Percentiles rank a stretch among this genome's conserved stretches.
Evolutionary conservation across 2,888 invertebrate genomes (phyloP).

Genomic region (Acleris literana): DNA sequence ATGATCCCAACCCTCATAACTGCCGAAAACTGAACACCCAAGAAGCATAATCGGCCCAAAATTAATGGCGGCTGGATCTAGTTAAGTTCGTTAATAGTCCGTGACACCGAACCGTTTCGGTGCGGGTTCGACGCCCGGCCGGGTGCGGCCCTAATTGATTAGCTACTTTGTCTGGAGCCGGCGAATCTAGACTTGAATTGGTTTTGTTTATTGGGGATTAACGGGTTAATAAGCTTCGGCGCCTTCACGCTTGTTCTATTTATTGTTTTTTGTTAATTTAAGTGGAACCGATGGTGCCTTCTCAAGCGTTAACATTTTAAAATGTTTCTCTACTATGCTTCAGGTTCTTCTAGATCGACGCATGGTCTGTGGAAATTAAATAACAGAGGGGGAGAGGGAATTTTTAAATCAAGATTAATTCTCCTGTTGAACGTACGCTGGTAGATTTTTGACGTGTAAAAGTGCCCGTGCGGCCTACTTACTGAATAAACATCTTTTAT

Average conservation of each 20-base stretch:
- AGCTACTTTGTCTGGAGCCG: constrained; percentile 13
- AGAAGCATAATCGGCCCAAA: neutral
- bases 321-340: too few relatives aligned
- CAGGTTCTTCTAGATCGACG: too few relatives aligned
- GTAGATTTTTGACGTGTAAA: too few relatives aligned
- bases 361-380: too few relatives aligned
- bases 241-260: constrained; percentile 2
- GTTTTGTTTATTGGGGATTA: neutral
- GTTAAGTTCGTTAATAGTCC: constrained; percentile 15
- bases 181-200: constrained; percentile 3
- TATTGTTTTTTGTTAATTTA: too few relatives aligned
- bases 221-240: constrained; percentile 9
- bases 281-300: too few relatives aligned
- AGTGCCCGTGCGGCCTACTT: too few relatives aligned
- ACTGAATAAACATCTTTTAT: too few relatives aligned
- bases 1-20: neutral
- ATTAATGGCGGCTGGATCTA: constrained; percentile 13
- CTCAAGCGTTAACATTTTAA: too few relatives aligned
- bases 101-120: constrained; percentile 18
- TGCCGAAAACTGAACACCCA: constrained; percentile 4
- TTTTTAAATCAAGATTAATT: too few relatives aligned
- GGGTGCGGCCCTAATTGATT: constrained; percentile 19
- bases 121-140: constrained; percentile 19
- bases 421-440: too few relatives aligned
- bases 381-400: too few relatives aligned